Evolutionary conservation across 1,140 invertebrate species (phyloP).

Genomic region (Ptiloglossa arizonensis): DNA sequence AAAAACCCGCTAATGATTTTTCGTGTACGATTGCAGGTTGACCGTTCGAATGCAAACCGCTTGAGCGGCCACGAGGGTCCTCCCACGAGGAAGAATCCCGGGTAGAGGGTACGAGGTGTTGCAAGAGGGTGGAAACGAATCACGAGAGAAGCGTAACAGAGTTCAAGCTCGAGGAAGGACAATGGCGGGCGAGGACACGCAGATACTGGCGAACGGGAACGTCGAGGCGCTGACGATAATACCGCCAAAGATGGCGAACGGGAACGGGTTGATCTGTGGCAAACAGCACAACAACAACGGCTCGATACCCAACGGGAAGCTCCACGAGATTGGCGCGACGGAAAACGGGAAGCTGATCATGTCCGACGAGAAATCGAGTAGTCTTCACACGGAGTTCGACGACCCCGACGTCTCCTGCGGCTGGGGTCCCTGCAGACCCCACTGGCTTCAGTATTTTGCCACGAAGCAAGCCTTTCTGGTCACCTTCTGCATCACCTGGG

Average conservation of each 20-base stretch:
- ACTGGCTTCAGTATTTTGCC: constrained; percentile 89
- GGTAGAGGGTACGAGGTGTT: constrained; percentile 11
- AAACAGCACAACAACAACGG: constrained; percentile 78
- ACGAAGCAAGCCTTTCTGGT: constrained; percentile 95
- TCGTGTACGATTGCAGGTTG: constrained; percentile 30
- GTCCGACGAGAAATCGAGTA: constrained; percentile 72
- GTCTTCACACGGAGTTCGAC: constrained; percentile 76
- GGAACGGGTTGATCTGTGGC: constrained; percentile 72
- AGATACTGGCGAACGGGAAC: constrained; percentile 73
- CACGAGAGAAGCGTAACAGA: background rate
- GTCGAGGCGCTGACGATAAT: constrained; percentile 75
- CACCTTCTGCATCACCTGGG: constrained; percentile 93
- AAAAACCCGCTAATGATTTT: too few relatives aligned
- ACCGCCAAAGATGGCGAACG: constrained; percentile 73
- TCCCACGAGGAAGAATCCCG: constrained; percentile 41
- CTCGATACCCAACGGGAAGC: constrained; percentile 75
- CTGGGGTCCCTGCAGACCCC: constrained; percentile 86
- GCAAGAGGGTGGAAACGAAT: background rate
- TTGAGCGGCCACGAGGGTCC: constrained; percentile 19
- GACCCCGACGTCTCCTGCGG: constrained; percentile 85
- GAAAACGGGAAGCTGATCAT: constrained; percentile 73
- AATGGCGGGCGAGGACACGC: constrained; percentile 76
- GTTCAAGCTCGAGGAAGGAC: constrained; percentile 1
- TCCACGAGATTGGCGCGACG: constrained; percentile 63
- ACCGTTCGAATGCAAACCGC: constrained; percentile 25